Percentiles rank a stretch among this genome's conserved stretches.
phyloP scores from a whole-genome alignment of 1,140 invertebrate genomes.

The Drosophila micromelanica region DNA sequence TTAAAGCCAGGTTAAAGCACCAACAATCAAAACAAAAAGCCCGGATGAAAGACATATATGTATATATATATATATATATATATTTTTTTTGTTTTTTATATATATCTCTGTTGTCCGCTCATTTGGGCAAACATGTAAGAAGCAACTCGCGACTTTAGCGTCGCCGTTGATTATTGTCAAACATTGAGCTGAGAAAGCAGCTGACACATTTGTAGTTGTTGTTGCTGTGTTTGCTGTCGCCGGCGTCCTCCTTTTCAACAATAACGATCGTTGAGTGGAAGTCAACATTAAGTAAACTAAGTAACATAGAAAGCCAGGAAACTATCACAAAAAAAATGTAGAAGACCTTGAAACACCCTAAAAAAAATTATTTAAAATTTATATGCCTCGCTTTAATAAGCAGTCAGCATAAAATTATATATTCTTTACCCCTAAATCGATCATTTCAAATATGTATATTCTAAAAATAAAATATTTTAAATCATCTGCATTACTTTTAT shows the following conservation, averaged over 20 bases:
- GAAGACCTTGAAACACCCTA: slow-evolving; percentile 2
- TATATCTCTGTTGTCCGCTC: slow-evolving; percentile 52
- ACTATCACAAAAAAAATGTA: background rate
- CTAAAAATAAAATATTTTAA: too few relatives aligned
- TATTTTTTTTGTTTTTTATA: background rate
- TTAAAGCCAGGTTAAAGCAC: slow-evolving; percentile 39
- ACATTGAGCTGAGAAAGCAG: slow-evolving; percentile 52
- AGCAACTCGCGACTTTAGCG: slow-evolving; percentile 52
- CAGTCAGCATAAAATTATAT: too few relatives aligned
- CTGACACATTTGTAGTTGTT: slow-evolving; percentile 21
- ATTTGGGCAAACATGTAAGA: slow-evolving; percentile 63
- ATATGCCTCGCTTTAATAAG: too few relatives aligned
- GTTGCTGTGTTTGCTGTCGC: slow-evolving; percentile 9
- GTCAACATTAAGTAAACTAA: slow-evolving; percentile 44
- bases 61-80: slow-evolving; percentile 30
- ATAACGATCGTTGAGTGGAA: slow-evolving; percentile 41
- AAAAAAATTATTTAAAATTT: background rate
- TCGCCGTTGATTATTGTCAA: slow-evolving; percentile 71
- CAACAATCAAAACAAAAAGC: slow-evolving; percentile 40
- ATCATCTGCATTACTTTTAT: too few relatives aligned
- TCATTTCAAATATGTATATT: too few relatives aligned
- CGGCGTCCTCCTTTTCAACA: slow-evolving; percentile 23
- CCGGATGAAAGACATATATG: slow-evolving; percentile 30
- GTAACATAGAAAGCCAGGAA: slow-evolving; percentile 8
- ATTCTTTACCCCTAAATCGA: too few relatives aligned